Evolutionary conservation across 2,113 vertebrate species (phyloP), one percentile per base, ranked within the genome.

Genomic region (Erinaceus europaeus): DNA sequence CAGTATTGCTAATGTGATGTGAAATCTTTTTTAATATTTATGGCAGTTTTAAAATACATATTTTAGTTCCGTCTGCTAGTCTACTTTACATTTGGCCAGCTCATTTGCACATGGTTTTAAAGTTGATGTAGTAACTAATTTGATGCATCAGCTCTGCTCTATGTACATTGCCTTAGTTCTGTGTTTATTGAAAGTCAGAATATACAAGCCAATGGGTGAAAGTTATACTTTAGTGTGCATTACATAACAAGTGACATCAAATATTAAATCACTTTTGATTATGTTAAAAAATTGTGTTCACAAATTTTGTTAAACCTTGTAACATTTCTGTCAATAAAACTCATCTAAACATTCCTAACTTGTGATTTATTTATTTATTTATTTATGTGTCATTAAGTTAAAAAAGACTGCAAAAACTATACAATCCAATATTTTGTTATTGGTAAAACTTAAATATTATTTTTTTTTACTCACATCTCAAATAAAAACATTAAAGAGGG

Each of bases 281-380:
- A 61, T 93, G 59, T 79, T 92, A 36, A 89, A 77, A 17, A 88
- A 84, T 52, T 90, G 29, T 91, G 52, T 79, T 83, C 13, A 57
- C 67, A 62, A 29, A 77, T 65, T 81, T 90, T 83, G 42, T 84
- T 78, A 71, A 75, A 71, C 6, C 15, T 75, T 29, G 1, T 86
- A 48, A 88, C 64, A 81, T 90, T 83, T 89, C 36, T 84, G 11
- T 86, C 80, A 91, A 92, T 93, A 90, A 89, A 93, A 84, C 81
- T 88, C 69, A 72, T 68, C 73, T 69, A 61, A 61, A 90, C 80
- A 36, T 71, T 36, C 73, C 36, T 72, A 91, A n/a, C 52, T 55
- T 55, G 53, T 55, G 53, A 25, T 55, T 9, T 55, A 55, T 20
- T 55, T 23, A 53, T 74, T 23, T 27, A 3, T 55, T 34, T 27